Evolutionary conservation across 2,797 vertebrate genomes (phyloP), one percentile per base, ranked within the genome.

Genomic region (Distichodus sexfasciatus): DNA sequence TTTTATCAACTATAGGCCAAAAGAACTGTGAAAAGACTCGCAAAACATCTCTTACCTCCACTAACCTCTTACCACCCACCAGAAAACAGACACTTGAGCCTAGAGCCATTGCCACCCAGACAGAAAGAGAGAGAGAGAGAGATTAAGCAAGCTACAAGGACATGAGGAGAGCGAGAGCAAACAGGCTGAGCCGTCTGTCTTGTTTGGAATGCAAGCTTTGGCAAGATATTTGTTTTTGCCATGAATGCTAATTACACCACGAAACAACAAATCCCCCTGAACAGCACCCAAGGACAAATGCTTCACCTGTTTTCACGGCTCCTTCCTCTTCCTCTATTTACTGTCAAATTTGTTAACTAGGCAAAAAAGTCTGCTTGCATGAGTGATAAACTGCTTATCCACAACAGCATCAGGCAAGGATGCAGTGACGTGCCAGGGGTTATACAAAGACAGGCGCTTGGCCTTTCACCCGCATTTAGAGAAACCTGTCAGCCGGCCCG

Each of bases 121-220:
- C 14, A 36, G 3, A 41, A 33, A 17, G 47, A 57, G 6, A 55
- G 5, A 31, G 12, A 38, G 26, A 14, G 40, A 53, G 38, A 41
- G 17, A 59, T 14, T 29, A 1, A 40, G 28, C 5, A 8, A 33
- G 48, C 14, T 21, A 35, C 11, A 54, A 26, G 29, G 15, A 61
- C 10, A 57, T 41, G 21, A 35, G 51, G 58, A 64, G 17, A 57
- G 41, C 31, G 35, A 31, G 54, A 60, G 47, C 7, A 33, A 47
- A n/a, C 43, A 46, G 28, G 59, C 21, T 63, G 40, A 47, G 19
- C 64, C 40, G 62, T 65, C 67, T 60, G 55, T 74, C 76, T 84
- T 74, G 81, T 71, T 83, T 76, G 82, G 76, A 83, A 80, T 14
- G 21, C 36, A 67, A 80, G 78, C 83, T 64, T 65, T 48, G 12